These are phyloP conservation scores for Exocentrus adspersus DNA, from an alignment of 2,888 invertebrate species.

Conservation along the genomic window DNA sequence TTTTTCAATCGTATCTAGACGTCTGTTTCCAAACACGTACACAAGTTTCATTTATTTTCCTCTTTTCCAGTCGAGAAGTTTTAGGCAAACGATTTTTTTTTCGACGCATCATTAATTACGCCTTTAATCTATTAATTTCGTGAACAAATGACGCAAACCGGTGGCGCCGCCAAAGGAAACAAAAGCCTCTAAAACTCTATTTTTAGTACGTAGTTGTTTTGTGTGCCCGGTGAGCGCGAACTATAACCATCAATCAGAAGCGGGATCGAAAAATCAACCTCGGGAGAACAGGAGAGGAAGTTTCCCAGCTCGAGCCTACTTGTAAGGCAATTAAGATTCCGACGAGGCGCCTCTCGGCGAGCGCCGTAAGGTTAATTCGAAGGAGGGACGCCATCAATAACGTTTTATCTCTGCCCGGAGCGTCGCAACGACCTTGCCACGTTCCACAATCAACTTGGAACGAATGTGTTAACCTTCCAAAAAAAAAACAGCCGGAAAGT, in stretches of 20 bases:
- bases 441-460: not conserved
- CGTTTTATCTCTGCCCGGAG: constrained; percentile 9
- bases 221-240: not conserved
- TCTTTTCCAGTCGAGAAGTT: not conserved
- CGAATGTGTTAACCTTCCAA: not conserved
- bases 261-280: constrained; percentile 11
- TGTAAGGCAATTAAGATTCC: not conserved
- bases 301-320: too few relatives aligned
- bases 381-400: constrained; percentile 15
- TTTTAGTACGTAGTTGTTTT: not conserved
- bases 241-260: constrained; percentile 11
- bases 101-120: not conserved
- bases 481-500: not conserved
- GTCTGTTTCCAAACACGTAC: too few relatives aligned
- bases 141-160: not conserved
- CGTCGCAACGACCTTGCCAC: constrained; percentile 5
- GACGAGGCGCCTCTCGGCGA: not conserved
- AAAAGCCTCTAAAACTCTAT: constrained; percentile 13
- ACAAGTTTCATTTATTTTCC: too few relatives aligned
- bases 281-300: not conserved
- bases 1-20: not conserved
- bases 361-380: constrained; percentile 4
- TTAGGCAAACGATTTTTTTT: too few relatives aligned
- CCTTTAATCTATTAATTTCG: constrained; percentile 1
- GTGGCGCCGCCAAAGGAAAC: not conserved